These are phyloP conservation scores for Drosophila algonquin DNA, from an alignment of 2,888 invertebrate species.

Conservation along the genomic window DNA sequence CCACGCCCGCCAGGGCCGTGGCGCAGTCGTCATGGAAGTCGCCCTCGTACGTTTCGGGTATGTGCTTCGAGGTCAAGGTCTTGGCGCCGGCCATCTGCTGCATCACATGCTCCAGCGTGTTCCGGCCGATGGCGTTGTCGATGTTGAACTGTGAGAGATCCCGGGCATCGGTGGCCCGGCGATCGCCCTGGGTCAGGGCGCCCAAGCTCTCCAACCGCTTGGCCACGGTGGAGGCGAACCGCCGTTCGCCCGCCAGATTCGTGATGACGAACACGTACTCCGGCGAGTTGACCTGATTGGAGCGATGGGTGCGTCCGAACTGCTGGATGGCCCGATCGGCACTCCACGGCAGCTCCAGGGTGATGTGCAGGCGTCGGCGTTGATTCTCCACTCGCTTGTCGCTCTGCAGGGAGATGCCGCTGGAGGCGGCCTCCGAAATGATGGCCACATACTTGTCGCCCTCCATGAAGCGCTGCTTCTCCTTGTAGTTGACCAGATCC, in stretches of 20 bases:
- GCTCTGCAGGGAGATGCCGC: conserved; percentile 98
- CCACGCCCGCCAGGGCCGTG: conserved; percentile 96
- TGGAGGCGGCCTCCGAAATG: conserved; percentile 99
- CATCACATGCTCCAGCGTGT: conserved; percentile 97
- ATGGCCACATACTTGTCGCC: conserved; percentile 99
- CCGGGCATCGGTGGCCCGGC: conserved; percentile 97
- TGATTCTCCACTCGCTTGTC: conserved; percentile 97
- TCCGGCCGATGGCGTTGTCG: conserved; percentile 97
- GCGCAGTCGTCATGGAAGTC: conserved; percentile 98
- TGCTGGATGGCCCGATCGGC: conserved; percentile 99
- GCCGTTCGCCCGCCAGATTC: conserved; percentile 97
- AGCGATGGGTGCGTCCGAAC: conserved; percentile 98
- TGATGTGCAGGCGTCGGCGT: conserved; percentile 98
- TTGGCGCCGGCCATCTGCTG: conserved; percentile 95
- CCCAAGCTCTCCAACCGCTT: conserved; percentile 97
- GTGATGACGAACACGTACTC: conserved; percentile 99
- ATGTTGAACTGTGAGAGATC: conserved; percentile 99
- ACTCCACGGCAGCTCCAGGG: conserved; percentile 99
- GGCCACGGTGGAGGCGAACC: conserved; percentile 98
- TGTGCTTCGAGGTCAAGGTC: conserved; percentile 91
- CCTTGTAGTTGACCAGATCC: conserved; percentile 97
- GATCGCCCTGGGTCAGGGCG: conserved; percentile 98
- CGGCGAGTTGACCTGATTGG: conserved; percentile 99
- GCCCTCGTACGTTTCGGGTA: conserved; percentile 93
- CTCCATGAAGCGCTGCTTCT: conserved; percentile 97